These are phyloP conservation scores for Cyanoramphus novaezelandiae DNA, from an alignment of 2,113 vertebrate genomes.

Conservation along the genomic window DNA sequence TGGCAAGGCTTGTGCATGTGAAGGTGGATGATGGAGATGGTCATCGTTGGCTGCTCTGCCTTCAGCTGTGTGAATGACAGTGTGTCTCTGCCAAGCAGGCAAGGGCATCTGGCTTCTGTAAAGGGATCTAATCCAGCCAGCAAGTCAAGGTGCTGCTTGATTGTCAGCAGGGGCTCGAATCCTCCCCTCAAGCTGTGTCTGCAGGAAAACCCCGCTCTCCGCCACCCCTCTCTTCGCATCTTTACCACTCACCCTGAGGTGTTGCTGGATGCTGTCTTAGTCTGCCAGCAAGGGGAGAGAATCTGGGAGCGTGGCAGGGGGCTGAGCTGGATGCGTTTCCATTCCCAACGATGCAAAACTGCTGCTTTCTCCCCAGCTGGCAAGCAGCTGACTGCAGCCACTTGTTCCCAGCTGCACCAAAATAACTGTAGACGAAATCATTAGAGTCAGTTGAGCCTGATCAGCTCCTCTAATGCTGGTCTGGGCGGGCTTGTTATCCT, in stretches of 20 bases:
- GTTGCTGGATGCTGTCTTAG: background rate
- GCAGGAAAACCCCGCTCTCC: background rate
- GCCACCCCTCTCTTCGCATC: background rate
- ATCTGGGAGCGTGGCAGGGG: background rate
- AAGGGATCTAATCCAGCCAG: background rate
- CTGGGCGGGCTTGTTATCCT: background rate
- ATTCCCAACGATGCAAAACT: background rate
- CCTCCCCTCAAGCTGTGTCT: background rate
- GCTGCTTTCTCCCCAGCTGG: slow-evolving; percentile 42
- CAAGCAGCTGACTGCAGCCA: slow-evolving; percentile 25
- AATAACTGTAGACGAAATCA: slow-evolving; percentile 35
- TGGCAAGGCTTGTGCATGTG: background rate
- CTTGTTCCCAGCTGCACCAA: slow-evolving; percentile 46
- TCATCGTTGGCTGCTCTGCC: background rate
- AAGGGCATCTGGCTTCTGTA: background rate
- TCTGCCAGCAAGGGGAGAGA: background rate
- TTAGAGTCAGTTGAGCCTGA: slow-evolving; percentile 25
- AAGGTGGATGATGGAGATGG: background rate
- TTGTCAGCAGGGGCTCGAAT: background rate
- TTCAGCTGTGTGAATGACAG: background rate
- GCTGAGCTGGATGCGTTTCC: background rate
- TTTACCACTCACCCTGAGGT: background rate
- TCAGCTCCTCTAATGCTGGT: background rate
- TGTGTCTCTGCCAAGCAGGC: background rate
- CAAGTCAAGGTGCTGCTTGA: background rate